phyloP scores from a whole-genome alignment of 2,888 invertebrate genomes.

The Agonum fuliginosum region DNA sequence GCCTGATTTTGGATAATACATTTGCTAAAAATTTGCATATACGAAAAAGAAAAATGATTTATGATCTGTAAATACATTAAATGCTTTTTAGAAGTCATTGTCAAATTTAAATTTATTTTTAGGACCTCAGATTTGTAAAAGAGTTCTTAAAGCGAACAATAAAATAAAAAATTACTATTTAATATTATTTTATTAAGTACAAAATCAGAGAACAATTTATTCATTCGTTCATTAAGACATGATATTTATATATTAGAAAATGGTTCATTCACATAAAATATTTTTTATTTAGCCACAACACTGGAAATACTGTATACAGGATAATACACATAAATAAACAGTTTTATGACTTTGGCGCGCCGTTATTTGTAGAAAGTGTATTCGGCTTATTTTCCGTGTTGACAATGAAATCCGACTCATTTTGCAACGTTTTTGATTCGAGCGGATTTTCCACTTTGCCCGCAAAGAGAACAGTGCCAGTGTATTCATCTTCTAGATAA shows the following conservation, averaged over 20 bases:
- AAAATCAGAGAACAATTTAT: neutral
- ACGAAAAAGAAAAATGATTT: neutral
- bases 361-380: neutral
- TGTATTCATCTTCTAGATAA: constrained; percentile 85
- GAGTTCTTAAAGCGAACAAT: too few relatives aligned
- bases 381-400: too few relatives aligned
- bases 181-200: too few relatives aligned
- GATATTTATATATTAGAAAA: neutral
- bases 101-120: neutral
- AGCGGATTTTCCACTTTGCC: constrained; percentile 83
- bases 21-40: neutral
- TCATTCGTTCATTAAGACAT: neutral
- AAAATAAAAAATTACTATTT: too few relatives aligned
- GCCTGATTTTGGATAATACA: constrained; percentile 15
- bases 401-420: too few relatives aligned
- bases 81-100: neutral
- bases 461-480: constrained; percentile 82
- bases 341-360: neutral
- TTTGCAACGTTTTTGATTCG: constrained; percentile 64
- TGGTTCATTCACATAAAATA: neutral
- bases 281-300: neutral
- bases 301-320: constrained; percentile 10
- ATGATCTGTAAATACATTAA: neutral
- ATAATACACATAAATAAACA: constrained; percentile 1
- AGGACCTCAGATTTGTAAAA: too few relatives aligned